Evolutionary conservation across 2,888 invertebrate species (phyloP).

Genomic region (Aphelenchoides bicaudatus): DNA sequence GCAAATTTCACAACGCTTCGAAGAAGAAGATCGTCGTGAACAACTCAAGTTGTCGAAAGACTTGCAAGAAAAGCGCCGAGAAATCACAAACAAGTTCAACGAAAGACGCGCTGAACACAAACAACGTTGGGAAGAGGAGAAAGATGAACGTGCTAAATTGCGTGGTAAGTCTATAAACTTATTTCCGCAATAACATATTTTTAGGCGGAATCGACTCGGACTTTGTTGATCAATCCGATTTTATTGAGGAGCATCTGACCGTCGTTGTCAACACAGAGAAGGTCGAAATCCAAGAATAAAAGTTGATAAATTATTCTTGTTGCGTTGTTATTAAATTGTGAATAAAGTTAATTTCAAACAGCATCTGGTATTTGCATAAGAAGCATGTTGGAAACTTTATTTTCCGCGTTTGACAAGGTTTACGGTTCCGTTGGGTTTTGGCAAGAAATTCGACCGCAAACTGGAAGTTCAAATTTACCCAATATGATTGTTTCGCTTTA

Average conservation of each 20-base stretch:
- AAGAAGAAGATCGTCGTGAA: conserved; percentile 75
- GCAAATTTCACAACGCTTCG: conserved; percentile 91
- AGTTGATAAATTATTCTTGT: background rate
- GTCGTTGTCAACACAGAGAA: conserved; percentile 48
- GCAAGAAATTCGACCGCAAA: too few species aligned
- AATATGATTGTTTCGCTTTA: too few species aligned
- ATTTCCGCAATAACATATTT: background rate
- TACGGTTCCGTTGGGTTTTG: too few species aligned
- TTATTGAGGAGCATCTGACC: conserved; percentile 54
- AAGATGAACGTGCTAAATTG: conserved; percentile 36
- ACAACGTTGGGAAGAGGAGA: conserved; percentile 29
- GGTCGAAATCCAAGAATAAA: conserved; percentile 15
- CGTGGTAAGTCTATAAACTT: conserved; percentile 24
- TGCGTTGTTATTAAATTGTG: background rate
- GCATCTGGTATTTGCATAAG: too few species aligned
- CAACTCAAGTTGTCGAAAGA: conserved; percentile 52
- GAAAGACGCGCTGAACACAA: conserved; percentile 39
- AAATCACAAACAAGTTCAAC: conserved; percentile 50
- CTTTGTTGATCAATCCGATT: conserved; percentile 35
- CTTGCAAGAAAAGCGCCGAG: conserved; percentile 39
- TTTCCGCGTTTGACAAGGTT: too few species aligned
- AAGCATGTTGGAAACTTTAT: too few species aligned
- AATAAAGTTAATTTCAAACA: too few species aligned
- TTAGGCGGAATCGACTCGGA: conserved; percentile 42
- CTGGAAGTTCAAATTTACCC: too few species aligned